Conservation (phyloP, 2,113 vertebrate genomes). For the Pipa parva region DNA sequence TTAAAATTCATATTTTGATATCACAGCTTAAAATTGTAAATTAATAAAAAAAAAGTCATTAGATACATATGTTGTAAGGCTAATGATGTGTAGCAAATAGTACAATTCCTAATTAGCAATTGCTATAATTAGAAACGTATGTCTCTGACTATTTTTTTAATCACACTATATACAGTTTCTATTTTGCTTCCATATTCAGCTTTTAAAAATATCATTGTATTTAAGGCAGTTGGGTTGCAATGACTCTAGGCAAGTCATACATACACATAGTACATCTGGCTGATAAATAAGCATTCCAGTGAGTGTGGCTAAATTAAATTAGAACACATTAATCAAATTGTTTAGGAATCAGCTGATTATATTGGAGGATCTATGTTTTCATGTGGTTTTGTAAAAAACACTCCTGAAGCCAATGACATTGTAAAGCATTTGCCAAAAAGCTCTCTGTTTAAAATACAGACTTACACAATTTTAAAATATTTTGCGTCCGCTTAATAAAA, state of each 20-base stretch:
- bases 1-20: neutral
- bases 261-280: no score
- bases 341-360: neutral
- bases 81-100: neutral
- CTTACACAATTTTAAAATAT: no score
- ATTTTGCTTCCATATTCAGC: slow-evolving; percentile 6
- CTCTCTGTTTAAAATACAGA: no score
- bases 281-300: no score
- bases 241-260: neutral
- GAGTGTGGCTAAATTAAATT: slow-evolving; percentile 6
- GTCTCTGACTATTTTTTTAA: neutral
- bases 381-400: no score
- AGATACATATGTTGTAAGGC: neutral
- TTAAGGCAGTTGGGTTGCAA: neutral
- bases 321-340: neutral
- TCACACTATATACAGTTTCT: neutral
- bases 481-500: no score
- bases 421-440: no score
- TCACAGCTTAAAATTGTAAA: neutral
- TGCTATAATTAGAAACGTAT: neutral
- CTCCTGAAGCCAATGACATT: no score
- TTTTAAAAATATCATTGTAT: neutral
- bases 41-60: neutral
- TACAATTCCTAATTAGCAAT: slow-evolving; percentile 1
- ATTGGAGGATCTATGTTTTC: no score